Evolutionary conservation across 2,797 vertebrate genomes (phyloP), one percentile per base, ranked within the genome.

Genomic region (Schizopygopsis malacanthus): DNA sequence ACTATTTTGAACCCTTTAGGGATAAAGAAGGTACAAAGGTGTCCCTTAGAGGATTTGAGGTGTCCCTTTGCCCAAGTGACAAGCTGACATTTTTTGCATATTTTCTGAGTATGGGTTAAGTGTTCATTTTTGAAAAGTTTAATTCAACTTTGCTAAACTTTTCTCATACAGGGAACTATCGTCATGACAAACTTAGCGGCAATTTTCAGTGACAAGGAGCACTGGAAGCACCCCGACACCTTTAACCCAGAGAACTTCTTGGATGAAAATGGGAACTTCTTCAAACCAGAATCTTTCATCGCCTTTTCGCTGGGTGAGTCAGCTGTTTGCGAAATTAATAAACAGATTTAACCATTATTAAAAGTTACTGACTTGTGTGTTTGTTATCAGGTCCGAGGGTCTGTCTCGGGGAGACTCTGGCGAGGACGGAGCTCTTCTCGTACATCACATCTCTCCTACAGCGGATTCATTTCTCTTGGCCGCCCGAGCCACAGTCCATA

Each of bases 241-340:
- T 90, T 89, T 37, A 90, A 89, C 63, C 87, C 88, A 0, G 85
- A 82, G 18, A 89, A 90, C 73, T 89, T 90, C 78, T 77, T 90
- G 39, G 83, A 90, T 41, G 89, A 89, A 6, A 56, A 91, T 0
- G 84, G 89, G 43, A 75, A 82, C 54, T 90, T 90, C 70, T 63
- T 45, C 75, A 88, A 81, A 69, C 47, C 86, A 0, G 88, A 90
- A 13, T 47, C 56, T 2, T 90, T 90, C 28, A 56, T 88, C 4
- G 10, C 69, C 1, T 89, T 90, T 11, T 89, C 86, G n/a, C 1
- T 87, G 4, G 84, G 84, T 87, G 52, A 87, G 82, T 39, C 50
- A 41, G 4, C 5, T 4, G 6, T 39, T 77, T 56, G 43, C 61
- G 18, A 45, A 22, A 16, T 52, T 22, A n/a, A 5, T 45, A n/a